These are phyloP conservation scores for Ceyx margarethae DNA, from an alignment of 2,113 vertebrate genomes.

Conservation along the genomic window DNA sequence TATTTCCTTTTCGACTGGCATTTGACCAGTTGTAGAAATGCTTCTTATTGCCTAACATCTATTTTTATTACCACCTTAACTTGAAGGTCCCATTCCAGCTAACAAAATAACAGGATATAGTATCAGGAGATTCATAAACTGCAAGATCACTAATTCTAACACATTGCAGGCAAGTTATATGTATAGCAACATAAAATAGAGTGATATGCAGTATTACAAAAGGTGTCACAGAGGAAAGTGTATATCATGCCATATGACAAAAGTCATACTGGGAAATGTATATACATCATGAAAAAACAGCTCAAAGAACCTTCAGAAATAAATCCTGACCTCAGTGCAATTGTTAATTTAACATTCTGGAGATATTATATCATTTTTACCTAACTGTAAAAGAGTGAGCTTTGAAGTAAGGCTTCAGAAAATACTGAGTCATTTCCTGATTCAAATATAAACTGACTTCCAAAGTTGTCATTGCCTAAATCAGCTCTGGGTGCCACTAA, in stretches of 20 bases:
- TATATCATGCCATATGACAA: neutral
- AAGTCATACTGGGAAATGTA: neutral
- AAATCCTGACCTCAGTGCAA: neutral
- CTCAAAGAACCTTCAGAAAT: constrained; percentile 13
- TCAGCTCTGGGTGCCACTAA: constrained; percentile 8
- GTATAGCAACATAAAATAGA: constrained; percentile 10
- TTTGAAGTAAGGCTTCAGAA: constrained; percentile 71
- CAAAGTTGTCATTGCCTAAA: constrained; percentile 45
- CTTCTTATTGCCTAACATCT: neutral
- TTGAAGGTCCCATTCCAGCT: constrained; percentile 32
- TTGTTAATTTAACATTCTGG: constrained; percentile 64
- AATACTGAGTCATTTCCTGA: constrained; percentile 67
- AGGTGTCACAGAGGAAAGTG: neutral
- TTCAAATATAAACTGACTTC: constrained; percentile 64
- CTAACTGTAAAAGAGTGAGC: constrained; percentile 43
- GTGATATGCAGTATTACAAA: neutral
- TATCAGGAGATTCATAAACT: constrained; percentile 53
- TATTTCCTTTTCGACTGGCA: constrained; percentile 46
- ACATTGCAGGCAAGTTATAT: neutral
- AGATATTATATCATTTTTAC: constrained; percentile 68
- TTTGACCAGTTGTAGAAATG: constrained; percentile 37
- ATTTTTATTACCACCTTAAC: constrained; percentile 30
- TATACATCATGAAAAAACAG: neutral
- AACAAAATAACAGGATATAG: neutral
- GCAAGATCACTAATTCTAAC: constrained; percentile 24